phyloP scores from a whole-genome alignment of 2,113 vertebrate species.

The Cyanistes caeruleus region DNA sequence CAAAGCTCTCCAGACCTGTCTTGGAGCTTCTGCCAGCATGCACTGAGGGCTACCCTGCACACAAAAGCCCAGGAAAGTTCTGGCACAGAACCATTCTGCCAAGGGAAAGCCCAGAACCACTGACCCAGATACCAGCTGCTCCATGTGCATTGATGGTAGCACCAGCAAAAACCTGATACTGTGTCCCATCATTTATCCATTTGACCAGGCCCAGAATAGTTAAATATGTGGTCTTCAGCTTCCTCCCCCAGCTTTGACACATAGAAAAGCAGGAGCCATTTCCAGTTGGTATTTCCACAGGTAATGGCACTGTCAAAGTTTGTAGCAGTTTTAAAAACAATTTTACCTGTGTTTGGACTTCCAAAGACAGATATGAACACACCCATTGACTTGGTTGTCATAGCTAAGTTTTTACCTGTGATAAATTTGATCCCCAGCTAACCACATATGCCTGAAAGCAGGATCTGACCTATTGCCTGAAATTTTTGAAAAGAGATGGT shows the following conservation, averaged over 20 bases:
- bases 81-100: background rate
- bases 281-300: background rate
- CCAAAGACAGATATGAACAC: background rate
- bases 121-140: background rate
- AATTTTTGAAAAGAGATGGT: background rate
- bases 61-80: background rate
- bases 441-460: background rate
- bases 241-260: background rate
- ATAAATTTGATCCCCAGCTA: background rate
- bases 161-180: background rate
- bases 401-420: background rate
- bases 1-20: background rate
- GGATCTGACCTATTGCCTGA: background rate
- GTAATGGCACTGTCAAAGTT: background rate
- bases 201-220: background rate
- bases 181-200: background rate
- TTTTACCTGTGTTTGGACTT: background rate
- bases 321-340: background rate
- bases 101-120: background rate
- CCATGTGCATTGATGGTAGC: fast-evolving
- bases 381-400: background rate
- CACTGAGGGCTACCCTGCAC: fast-evolving
- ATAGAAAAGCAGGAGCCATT: background rate
- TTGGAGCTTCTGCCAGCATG: background rate
- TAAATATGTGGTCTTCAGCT: background rate